These are phyloP conservation scores for Leptothorax acervorum DNA, from an alignment of 2,888 invertebrate genomes.

Conservation along the genomic window DNA sequence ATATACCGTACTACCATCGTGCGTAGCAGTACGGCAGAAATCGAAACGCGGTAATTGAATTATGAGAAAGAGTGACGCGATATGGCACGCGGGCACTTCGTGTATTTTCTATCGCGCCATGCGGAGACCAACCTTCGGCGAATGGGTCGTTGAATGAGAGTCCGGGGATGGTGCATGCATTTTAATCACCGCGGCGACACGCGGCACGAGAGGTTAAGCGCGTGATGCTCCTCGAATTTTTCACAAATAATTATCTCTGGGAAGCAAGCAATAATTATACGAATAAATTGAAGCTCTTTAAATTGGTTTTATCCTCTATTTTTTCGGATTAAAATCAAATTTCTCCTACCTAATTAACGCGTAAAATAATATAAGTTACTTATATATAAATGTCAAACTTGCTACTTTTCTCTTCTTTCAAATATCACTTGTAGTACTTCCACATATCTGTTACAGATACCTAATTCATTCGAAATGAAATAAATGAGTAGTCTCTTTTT, in stretches of 20 bases:
- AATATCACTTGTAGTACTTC: background rate
- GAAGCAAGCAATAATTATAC: background rate
- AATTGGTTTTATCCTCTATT: background rate
- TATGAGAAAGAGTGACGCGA: constrained; percentile 15
- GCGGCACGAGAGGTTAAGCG: background rate
- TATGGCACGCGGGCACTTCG: constrained; percentile 2
- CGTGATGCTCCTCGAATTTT: background rate
- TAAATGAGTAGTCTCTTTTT: background rate
- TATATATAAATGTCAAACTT: background rate
- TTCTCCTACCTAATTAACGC: background rate
- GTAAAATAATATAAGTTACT: background rate
- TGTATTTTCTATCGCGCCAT: constrained; percentile 1
- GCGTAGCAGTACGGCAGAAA: background rate
- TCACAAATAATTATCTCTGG: background rate
- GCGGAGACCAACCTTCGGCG: background rate
- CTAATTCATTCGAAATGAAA: background rate
- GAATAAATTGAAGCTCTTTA: background rate
- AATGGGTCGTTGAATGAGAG: constrained; percentile 17
- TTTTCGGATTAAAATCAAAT: background rate
- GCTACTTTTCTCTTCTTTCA: background rate
- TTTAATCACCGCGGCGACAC: background rate
- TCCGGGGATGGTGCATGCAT: constrained; percentile 1
- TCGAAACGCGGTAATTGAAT: constrained; percentile 26
- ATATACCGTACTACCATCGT: constrained; percentile 12
- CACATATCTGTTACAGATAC: background rate